Evolutionary conservation across 2,113 vertebrate species (phyloP).

Genomic region (Cephalopholis sonnerati): DNA sequence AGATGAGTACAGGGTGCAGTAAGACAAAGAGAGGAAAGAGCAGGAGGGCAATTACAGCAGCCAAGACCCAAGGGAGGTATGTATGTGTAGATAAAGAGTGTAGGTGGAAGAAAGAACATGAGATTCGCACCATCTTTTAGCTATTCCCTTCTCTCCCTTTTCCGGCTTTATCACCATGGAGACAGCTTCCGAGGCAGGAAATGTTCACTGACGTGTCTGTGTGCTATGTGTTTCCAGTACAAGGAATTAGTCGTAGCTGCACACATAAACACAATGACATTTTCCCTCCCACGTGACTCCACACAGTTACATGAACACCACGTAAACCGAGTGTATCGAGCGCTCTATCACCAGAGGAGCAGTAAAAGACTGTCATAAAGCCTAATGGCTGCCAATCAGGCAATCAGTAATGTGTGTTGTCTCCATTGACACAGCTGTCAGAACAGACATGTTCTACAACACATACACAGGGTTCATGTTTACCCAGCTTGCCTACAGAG

Average conservation of each 20-base stretch:
- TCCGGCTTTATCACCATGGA: conserved; percentile 54
- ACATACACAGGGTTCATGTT: conserved; percentile 19
- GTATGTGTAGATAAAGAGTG: conserved; percentile 18
- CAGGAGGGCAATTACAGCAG: conserved; percentile 63
- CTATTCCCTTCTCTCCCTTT: conserved; percentile 3
- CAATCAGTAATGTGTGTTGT: background rate
- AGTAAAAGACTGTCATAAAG: conserved; percentile 11
- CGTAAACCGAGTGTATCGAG: background rate
- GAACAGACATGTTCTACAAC: background rate
- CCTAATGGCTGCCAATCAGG: background rate
- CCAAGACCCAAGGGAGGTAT: conserved; percentile 20
- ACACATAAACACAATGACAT: background rate
- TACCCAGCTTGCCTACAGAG: conserved; percentile 16
- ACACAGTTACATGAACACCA: background rate
- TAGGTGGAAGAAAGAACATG: conserved; percentile 50
- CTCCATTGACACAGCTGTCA: conserved; percentile 15
- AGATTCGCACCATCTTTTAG: conserved; percentile 26
- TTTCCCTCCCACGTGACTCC: background rate
- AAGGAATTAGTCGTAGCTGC: background rate
- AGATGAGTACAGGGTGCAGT: conserved; percentile 49
- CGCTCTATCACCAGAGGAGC: background rate
- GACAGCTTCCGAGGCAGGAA: conserved; percentile 54
- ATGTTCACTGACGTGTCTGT: conserved; percentile 18
- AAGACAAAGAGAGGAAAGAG: conserved; percentile 22
- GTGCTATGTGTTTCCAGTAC: background rate